A percentile compares a stretch with the other conserved stretches of the same genome.
Conservation (phyloP, 2,113 vertebrate genomes). For the Spea multiplicata region DNA sequence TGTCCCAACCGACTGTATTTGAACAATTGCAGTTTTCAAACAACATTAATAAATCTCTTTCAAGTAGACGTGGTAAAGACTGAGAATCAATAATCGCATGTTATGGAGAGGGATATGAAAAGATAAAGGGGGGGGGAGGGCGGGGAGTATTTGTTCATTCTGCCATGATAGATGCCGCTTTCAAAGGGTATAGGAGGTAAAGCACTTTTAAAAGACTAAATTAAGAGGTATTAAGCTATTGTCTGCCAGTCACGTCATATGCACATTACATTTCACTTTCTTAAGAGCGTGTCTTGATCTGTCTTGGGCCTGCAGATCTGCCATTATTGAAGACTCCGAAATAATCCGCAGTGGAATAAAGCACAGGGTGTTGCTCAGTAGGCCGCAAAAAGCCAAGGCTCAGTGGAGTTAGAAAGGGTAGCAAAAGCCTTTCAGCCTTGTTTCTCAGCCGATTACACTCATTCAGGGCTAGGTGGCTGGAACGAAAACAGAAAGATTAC, state of each 20-base stretch:
- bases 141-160: conserved; percentile 48
- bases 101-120: conserved; percentile 1
- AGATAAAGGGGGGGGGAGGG: conserved; percentile 2
- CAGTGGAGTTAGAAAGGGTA: conserved; percentile 54
- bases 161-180: conserved; percentile 54
- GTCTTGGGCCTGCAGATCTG: conserved; percentile 55
- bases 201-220: conserved; percentile 60
- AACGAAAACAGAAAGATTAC: conserved; percentile 63
- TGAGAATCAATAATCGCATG: conserved; percentile 56
- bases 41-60: conserved; percentile 57
- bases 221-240: conserved; percentile 63
- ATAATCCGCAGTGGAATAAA: conserved; percentile 62
- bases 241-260: conserved; percentile 55
- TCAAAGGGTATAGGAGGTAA: conserved; percentile 55
- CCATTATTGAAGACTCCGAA: conserved; percentile 58
- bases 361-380: conserved; percentile 56
- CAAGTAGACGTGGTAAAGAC: conserved; percentile 47
- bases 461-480: conserved; percentile 58
- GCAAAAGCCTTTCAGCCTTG: conserved; percentile 53
- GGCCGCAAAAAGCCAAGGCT: conserved; percentile 52
- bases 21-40: conserved; percentile 56
- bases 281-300: conserved; percentile 61
- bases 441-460: conserved; percentile 64
- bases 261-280: conserved; percentile 58
- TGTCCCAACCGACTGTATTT: conserved; percentile 13